Evolutionary conservation across 2,113 vertebrate genomes (phyloP), one percentile per base, ranked within the genome.

Genomic region (Puffinus mauretanicus): DNA sequence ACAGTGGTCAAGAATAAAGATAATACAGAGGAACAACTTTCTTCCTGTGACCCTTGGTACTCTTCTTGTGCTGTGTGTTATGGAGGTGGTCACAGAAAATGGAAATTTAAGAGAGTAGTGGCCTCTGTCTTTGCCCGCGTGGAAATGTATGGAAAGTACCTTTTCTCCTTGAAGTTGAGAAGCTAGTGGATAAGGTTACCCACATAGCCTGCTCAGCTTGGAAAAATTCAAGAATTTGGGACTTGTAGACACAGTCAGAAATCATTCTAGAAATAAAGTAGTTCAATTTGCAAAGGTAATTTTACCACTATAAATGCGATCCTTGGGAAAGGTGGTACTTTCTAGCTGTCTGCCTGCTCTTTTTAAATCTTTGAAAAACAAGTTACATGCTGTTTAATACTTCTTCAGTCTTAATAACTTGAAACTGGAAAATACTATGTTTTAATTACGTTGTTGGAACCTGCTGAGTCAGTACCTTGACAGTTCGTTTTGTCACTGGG

Each of bases 161-260:
- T 71, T 40, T 76, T 73, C 25, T 76, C 38, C 6, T 51, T 7
- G 32, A 19, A 66, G 52, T 34, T 58, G 34, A 20, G 55, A 21
- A 71, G 18, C 30, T 34, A 7, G 38, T 4, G 51, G 46, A 6
- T 62, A 3, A 9, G 24, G 46, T 80, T 86, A 18, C 60, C 30
- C 4, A 0, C 0, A 0, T 14, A 12, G 19, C 32, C 29, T 2
- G 2, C 44, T 78, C 0, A 0, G 11, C 18, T n/a, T 51, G 64
- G 67, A 40, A 71, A 55, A 60, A 22, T 4, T 11, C 12, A 26
- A 11, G 13, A 3, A 3, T 38, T 30, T 54, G 57, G 30, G 26
- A 34, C 24, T 55, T 55, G 24, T 3, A 38, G 66, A 13, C 6
- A 1, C 38, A 10, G 22, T 22, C 80, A 61, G 54, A 32, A 94